These are phyloP conservation scores for Axis porcinus DNA, from an alignment of 2,113 vertebrate species.

Conservation along the genomic window DNA sequence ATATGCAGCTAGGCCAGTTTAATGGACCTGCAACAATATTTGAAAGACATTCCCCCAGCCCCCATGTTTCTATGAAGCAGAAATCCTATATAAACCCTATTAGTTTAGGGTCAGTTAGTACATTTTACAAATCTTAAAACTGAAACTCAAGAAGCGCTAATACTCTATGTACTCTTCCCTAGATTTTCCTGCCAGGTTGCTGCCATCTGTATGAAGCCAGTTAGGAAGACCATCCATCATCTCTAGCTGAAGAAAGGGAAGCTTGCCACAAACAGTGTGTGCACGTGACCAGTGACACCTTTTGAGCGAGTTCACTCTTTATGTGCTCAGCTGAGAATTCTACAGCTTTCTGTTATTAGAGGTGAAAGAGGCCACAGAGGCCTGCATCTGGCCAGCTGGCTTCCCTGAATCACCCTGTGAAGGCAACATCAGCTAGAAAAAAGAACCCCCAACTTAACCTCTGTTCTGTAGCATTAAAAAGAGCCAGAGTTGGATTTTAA, in stretches of 20 bases:
- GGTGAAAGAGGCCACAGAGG: neutral
- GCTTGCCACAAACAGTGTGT: neutral
- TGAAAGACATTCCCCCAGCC: neutral
- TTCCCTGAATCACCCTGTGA: neutral
- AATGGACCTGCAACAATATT: neutral
- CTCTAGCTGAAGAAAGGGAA: neutral
- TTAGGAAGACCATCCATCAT: neutral
- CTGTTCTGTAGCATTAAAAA: constrained; percentile 30
- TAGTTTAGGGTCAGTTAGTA: neutral
- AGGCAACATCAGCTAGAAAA: neutral
- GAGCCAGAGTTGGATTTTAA: neutral
- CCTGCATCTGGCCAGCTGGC: neutral
- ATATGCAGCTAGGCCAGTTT: neutral
- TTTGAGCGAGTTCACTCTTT: neutral
- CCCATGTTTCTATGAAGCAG: neutral
- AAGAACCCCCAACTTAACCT: constrained; percentile 35
- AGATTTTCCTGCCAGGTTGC: neutral
- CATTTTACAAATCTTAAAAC: neutral
- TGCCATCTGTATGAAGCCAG: neutral
- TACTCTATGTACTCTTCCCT: neutral
- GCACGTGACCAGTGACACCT: neutral
- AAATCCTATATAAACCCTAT: neutral
- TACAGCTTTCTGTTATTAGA: neutral
- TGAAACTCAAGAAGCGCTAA: neutral
- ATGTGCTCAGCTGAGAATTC: neutral